A percentile compares a stretch with the other conserved stretches of the same genome.
phyloP scores from a whole-genome alignment of 2,888 invertebrate species.

The Lasioglossum villosulum region DNA sequence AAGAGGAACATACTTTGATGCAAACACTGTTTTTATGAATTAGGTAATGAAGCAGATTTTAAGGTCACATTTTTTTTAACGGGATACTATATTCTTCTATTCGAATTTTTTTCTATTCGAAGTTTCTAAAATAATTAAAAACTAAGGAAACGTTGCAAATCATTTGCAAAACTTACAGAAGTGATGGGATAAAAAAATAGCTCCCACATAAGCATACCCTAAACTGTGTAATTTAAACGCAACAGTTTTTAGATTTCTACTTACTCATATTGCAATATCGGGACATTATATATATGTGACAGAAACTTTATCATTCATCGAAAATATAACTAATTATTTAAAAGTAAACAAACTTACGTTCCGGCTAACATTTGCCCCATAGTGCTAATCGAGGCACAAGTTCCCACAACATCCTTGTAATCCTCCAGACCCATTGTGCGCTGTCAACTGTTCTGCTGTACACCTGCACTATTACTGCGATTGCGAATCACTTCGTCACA shows the following conservation, averaged over 20 bases:
- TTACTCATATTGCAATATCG: not conserved
- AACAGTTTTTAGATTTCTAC: not conserved
- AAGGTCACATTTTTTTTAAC: not conserved
- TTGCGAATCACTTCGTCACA: not conserved
- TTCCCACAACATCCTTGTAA: constrained; percentile 89
- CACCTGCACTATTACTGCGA: not conserved
- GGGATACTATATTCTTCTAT: not conserved
- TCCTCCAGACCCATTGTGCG: constrained; percentile 86
- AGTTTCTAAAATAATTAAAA: not conserved
- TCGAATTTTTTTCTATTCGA: not conserved
- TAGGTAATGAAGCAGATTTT: not conserved
- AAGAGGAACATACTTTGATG: not conserved
- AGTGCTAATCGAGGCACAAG: constrained; percentile 90
- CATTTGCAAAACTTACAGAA: not conserved
- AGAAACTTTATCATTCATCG: not conserved
- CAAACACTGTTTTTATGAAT: not conserved
- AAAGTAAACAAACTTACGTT: constrained; percentile 83
- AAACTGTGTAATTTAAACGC: not conserved
- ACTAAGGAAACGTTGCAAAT: not conserved
- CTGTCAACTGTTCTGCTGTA: not conserved
- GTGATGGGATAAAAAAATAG: not conserved
- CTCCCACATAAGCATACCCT: not conserved
- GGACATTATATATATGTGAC: not conserved
- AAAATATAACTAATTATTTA: not conserved
- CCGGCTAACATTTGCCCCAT: constrained; percentile 94